These are phyloP conservation scores for Plectrocnemia conspersa DNA, from an alignment of 1,140 invertebrate genomes.

Conservation along the genomic window DNA sequence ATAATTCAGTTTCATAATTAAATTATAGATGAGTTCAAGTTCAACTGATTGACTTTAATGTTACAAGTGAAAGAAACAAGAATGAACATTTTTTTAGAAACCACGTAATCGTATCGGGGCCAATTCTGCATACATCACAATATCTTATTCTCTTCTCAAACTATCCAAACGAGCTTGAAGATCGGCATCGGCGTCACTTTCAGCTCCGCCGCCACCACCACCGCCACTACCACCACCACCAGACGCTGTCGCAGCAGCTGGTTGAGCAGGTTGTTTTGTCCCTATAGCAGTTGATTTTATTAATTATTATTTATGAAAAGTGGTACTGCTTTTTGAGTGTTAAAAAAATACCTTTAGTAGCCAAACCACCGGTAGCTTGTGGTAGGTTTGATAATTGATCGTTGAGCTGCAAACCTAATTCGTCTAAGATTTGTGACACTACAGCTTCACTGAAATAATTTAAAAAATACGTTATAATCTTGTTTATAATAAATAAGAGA, in stretches of 20 bases:
- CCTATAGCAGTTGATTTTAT: no score
- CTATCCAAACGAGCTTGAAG: constrained; percentile 92
- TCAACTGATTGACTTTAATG: no score
- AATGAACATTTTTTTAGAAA: no score
- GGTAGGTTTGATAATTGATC: constrained; percentile 85
- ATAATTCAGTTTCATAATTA: no score
- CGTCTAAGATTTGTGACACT: constrained; percentile 91
- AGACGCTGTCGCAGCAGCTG: constrained; percentile 47
- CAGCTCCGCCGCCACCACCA: constrained; percentile 52
- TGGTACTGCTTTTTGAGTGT: no score
- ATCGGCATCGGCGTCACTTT: constrained; percentile 88
- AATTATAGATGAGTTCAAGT: no score
- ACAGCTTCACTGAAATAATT: constrained; percentile 71
- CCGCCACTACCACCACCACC: constrained; percentile 55
- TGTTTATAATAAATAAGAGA: background rate
- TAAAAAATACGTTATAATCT: background rate
- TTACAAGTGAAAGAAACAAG: no score
- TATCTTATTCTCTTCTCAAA: constrained; percentile 83
- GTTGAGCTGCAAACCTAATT: constrained; percentile 90
- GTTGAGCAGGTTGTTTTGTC: constrained; percentile 43
- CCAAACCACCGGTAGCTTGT: constrained; percentile 62
- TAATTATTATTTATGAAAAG: background rate
- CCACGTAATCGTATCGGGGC: no score
- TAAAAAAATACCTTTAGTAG: constrained; percentile 48
- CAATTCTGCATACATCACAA: no score